phyloP scores from a whole-genome alignment of 1,140 invertebrate genomes.

The Heliconius congener region DNA sequence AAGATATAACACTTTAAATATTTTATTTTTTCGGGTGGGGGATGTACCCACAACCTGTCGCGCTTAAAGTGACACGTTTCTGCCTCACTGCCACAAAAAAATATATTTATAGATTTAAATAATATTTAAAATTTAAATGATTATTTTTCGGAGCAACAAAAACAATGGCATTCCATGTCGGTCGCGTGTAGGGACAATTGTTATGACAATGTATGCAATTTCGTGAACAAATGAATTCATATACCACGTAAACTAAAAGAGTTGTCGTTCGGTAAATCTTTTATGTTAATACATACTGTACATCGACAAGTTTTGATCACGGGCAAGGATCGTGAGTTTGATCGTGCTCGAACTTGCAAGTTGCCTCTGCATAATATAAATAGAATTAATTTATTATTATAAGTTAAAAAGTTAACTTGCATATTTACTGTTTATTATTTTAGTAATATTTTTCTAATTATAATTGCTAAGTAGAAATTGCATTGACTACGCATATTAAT shows the following conservation, averaged over 20 bases:
- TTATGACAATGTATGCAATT: slow-evolving; percentile 72
- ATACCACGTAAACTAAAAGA: slow-evolving; percentile 73
- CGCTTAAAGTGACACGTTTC: too few relatives aligned
- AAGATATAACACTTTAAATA: too few relatives aligned
- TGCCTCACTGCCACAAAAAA: too few relatives aligned
- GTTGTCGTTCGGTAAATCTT: slow-evolving; percentile 73
- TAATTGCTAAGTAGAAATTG: background rate
- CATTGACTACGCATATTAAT: too few relatives aligned
- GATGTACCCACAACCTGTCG: too few relatives aligned
- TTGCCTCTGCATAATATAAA: background rate
- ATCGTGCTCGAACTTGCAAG: slow-evolving; percentile 55
- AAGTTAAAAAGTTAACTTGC: background rate
- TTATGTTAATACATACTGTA: slow-evolving; percentile 74
- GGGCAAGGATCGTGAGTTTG: slow-evolving; percentile 67
- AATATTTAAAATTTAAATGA: background rate
- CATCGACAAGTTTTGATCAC: slow-evolving; percentile 66
- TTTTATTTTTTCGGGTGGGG: too few relatives aligned
- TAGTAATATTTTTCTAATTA: background rate
- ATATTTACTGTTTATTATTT: background rate
- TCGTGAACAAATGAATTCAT: slow-evolving; percentile 74
- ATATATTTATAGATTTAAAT: too few relatives aligned
- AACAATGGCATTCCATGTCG: slow-evolving; percentile 46
- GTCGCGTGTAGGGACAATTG: slow-evolving; percentile 55
- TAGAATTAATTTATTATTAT: background rate
- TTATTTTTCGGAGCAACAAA: slow-evolving; percentile 48